Evolutionary conservation across 1,140 invertebrate genomes (phyloP), one percentile per base, ranked within the genome.

Genomic region (Subanguina moxae): DNA sequence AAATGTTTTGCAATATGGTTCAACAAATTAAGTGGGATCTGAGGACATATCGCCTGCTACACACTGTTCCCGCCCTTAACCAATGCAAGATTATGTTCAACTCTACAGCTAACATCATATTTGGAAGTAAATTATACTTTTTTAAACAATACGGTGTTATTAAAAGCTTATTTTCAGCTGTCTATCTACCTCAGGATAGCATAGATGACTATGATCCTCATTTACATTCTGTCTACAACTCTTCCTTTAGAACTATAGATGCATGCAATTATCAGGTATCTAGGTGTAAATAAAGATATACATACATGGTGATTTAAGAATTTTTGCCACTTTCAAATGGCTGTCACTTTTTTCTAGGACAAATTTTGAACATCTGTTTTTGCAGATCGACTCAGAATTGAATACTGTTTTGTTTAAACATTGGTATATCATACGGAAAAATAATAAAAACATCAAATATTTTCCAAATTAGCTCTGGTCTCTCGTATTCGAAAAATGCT

Each of bases 41-140:
- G 8, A 86, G 94, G 68, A 95, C 92, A 15, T 97, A 93, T 84
- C 91, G 94, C 83, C 84, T 98, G 25, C 83, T 97, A 3, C 89
- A 93, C 78, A 97, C 93, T 0, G 92, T 97, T 11, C 90, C 92
- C 17, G 88, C 90, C 0, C 84, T 97, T 28, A 91, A 96, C 82
- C 91, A 95, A 77, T 92, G 91, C 82, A 83, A 84, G 68, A 78
- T 88, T 46, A 78, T 77, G 21, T 88, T 88, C 76, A 88, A 86
- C 71, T 76, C 85, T 57, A 81, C 79, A 11, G 86, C 85, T 15
- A 84, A 86, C 67, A 82, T 88, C 32, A 84, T 88, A 27, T 87
- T 86, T 81, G 86, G 86, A 78, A 81, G 84, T 80, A 80, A 75
- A 68, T 67, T 72, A 0, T 56, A 48, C 7, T 71, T 72, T 64